Conservation (phyloP, 2,113 vertebrate species). For the Strigops habroptila region DNA sequence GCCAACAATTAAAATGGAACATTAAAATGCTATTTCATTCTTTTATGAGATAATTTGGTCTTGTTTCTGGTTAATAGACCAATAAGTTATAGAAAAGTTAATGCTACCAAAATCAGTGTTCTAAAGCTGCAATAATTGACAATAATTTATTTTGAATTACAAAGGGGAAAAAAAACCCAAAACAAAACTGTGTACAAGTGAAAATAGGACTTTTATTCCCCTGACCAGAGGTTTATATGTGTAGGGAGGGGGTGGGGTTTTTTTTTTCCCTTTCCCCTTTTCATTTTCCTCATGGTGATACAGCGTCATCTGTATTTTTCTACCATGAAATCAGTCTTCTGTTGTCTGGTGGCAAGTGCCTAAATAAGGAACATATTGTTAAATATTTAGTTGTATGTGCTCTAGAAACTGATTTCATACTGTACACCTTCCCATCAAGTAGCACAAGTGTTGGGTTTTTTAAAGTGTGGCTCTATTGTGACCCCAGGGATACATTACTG, state of each 20-base stretch:
- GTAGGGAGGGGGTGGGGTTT: accelerated
- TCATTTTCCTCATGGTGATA: neutral
- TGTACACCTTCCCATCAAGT: neutral
- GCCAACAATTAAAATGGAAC: neutral
- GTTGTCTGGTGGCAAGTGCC: neutral
- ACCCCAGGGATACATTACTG: neutral
- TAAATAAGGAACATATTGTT: neutral
- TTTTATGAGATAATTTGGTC: neutral
- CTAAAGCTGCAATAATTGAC: neutral
- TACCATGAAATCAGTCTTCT: neutral
- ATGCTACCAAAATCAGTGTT: neutral
- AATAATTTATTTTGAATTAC: neutral
- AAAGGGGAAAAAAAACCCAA: neutral
- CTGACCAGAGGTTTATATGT: neutral
- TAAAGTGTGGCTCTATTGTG: neutral
- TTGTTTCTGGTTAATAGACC: conserved; percentile 14
- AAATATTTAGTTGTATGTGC: neutral
- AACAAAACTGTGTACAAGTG: neutral
- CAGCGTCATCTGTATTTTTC: neutral
- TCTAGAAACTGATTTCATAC: neutral
- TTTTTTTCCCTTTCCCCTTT: neutral
- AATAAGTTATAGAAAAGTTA: neutral
- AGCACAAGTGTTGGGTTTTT: neutral
- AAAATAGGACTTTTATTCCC: neutral
- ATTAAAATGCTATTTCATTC: neutral